phyloP scores from a whole-genome alignment of 2,888 invertebrate genomes.

The Aporophyla nigra region DNA sequence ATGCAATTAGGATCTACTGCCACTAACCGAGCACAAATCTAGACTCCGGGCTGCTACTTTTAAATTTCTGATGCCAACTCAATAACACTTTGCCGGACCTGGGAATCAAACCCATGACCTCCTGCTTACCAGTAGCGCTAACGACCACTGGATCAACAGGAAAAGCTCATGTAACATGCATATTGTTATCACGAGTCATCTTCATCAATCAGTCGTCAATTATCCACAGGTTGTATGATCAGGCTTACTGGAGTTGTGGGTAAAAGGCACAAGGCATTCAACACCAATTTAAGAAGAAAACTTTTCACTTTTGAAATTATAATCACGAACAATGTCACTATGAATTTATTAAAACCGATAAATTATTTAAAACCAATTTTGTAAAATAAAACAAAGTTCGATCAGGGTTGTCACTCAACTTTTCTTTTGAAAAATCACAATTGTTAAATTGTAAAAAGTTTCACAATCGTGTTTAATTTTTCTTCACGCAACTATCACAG shows the following conservation, averaged over 20 bases:
- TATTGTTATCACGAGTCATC: background rate
- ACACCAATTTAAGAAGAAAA: background rate
- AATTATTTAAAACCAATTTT: slow-evolving; percentile 53
- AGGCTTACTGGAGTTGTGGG: background rate
- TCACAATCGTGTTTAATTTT: background rate
- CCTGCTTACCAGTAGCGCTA: no score
- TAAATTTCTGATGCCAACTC: no score
- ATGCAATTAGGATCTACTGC: no score
- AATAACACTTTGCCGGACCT: no score
- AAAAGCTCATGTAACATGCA: background rate
- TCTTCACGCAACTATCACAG: fast-evolving
- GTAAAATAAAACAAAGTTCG: slow-evolving; percentile 26
- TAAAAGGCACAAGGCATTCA: background rate
- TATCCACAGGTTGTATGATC: background rate
- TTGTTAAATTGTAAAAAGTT: background rate
- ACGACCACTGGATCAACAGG: no score
- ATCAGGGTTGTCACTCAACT: slow-evolving; percentile 36
- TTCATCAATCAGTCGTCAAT: no score
- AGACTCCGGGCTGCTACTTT: no score
- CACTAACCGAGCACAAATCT: no score
- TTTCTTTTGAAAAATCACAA: background rate
- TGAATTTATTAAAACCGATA: slow-evolving; percentile 52
- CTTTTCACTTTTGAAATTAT: background rate
- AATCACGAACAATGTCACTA: slow-evolving; percentile 1
- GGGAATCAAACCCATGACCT: no score